Conservation (phyloP, 2,888 invertebrate genomes). For the Papilio protenor region DNA sequence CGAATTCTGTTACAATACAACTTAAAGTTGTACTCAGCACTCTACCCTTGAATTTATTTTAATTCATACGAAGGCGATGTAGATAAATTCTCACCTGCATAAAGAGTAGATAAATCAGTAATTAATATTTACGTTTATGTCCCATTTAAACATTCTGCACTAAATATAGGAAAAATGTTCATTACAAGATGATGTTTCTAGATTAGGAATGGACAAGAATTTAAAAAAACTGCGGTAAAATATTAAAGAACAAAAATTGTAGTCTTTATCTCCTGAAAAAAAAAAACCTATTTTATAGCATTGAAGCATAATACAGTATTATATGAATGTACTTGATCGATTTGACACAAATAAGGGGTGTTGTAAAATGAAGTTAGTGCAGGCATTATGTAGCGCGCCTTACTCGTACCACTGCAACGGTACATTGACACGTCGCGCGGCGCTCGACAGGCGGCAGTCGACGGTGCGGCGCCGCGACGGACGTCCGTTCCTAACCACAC, state of each 20-base stretch:
- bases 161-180: not conserved
- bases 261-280: not conserved
- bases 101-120: not conserved
- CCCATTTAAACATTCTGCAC: not conserved
- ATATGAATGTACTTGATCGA: not conserved
- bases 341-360: not conserved
- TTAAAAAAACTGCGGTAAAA: not conserved
- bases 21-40: not conserved
- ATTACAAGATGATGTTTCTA: not conserved
- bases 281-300: not conserved
- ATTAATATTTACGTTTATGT: not conserved
- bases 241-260: not conserved
- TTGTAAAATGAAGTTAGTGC: conserved; percentile 1
- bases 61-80: not conserved
- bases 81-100: not conserved
- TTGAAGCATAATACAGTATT: not conserved
- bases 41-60: not conserved
- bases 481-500: conserved; percentile 69
- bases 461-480: conserved; percentile 73
- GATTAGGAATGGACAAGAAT: not conserved
- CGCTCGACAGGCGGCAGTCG: conserved; percentile 61
- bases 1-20: not conserved
- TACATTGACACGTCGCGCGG: conserved; percentile 66
- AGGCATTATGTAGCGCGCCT: conserved; percentile 64
- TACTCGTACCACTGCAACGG: conserved; percentile 71